Conservation (phyloP, 2,888 invertebrate genomes). For the Drosophila putrida region DNA sequence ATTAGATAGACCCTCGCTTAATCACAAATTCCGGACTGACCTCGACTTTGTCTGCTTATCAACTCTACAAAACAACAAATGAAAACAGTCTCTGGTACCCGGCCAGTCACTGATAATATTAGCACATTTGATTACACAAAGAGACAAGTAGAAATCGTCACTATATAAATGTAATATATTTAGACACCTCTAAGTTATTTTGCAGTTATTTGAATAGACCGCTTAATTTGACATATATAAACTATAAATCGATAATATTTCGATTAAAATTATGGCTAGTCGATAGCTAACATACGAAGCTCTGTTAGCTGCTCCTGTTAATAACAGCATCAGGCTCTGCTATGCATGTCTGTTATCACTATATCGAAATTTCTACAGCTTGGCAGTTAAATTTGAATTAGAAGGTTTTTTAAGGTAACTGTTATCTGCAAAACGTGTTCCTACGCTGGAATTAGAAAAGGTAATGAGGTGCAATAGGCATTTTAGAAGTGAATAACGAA, state of each 20-base stretch:
- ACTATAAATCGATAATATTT: no score
- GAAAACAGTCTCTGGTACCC: slow-evolving; percentile 6
- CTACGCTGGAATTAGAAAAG: no score
- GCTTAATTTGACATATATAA: no score
- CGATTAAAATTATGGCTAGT: no score
- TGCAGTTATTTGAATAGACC: no score
- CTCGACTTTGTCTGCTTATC: slow-evolving; percentile 51
- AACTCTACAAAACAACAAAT: slow-evolving; percentile 10
- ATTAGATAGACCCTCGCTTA: slow-evolving; percentile 6
- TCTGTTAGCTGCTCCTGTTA: no score
- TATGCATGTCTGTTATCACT: no score
- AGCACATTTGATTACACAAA: slow-evolving; percentile 11
- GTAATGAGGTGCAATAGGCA: neutral
- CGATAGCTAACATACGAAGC: no score
- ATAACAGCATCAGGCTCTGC: no score
- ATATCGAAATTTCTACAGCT: neutral
- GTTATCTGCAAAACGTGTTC: neutral
- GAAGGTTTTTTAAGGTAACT: neutral
- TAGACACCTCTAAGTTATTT: neutral
- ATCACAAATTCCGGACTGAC: slow-evolving; percentile 26
- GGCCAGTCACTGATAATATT: neutral
- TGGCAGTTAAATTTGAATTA: neutral
- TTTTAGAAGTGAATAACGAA: neutral
- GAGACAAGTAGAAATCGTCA: slow-evolving; percentile 1
- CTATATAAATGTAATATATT: neutral